These are phyloP conservation scores for Ciona savignyi DNA, from an alignment of 23 tunicate genomes.

Conservation along the genomic window DNA sequence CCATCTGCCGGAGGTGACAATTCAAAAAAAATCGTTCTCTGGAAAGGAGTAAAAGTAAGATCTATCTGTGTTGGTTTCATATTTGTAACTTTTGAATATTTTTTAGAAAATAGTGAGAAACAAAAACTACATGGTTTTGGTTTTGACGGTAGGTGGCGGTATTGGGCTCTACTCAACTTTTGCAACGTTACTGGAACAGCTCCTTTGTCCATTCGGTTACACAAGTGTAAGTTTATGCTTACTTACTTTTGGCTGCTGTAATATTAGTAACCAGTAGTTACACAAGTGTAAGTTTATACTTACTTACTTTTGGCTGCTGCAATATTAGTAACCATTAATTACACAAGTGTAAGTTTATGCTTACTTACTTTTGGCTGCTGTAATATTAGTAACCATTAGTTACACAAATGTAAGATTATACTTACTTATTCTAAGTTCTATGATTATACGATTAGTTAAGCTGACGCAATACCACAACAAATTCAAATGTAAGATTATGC, in stretches of 20 bases:
- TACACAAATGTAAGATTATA: constrained; percentile 73
- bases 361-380: too few relatives aligned
- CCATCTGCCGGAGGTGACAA: constrained; percentile 57
- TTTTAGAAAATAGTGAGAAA: constrained; percentile 45
- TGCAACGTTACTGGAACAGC: constrained; percentile 72
- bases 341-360: constrained; percentile 70
- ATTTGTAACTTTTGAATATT: background rate
- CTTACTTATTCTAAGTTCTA: too few relatives aligned
- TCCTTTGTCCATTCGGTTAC: constrained; percentile 86
- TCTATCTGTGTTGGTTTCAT: background rate
- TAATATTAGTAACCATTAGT: too few relatives aligned
- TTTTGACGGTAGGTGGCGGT: constrained; percentile 60
- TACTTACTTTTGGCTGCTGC: too few relatives aligned
- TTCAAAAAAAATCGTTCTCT: constrained; percentile 24
- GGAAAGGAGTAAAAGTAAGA: constrained; percentile 38
- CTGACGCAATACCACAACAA: too few relatives aligned
- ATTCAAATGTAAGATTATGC: too few relatives aligned
- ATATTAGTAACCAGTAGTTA: too few relatives aligned
- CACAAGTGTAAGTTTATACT: constrained; percentile 66
- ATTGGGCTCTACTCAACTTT: constrained; percentile 77
- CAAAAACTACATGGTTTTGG: constrained; percentile 42
- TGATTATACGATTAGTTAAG: too few relatives aligned
- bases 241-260: too few relatives aligned
- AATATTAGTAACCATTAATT: too few relatives aligned
- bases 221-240: constrained; percentile 44